These are phyloP conservation scores for Pseudoatta argentina DNA, from an alignment of 1,140 invertebrate genomes.

Conservation along the genomic window DNA sequence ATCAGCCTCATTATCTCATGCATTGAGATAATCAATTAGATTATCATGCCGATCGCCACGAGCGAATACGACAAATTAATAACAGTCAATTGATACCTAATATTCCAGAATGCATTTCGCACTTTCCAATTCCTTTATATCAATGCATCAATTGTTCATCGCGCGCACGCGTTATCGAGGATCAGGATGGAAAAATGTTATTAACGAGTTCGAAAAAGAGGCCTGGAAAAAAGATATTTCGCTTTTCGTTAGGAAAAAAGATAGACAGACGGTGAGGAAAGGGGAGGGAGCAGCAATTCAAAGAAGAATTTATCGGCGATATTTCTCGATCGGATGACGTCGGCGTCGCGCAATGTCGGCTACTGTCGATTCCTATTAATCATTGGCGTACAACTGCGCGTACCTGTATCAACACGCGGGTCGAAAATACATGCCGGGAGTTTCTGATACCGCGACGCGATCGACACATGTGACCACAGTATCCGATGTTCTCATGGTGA, in stretches of 20 bases:
- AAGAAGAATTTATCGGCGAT: constrained; percentile 69
- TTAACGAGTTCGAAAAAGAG: constrained; percentile 18
- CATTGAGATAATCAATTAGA: constrained; percentile 24
- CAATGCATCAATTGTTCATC: background rate
- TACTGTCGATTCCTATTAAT: constrained; percentile 73
- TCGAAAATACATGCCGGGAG: constrained; percentile 58
- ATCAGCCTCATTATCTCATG: constrained; percentile 32
- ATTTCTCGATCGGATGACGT: constrained; percentile 37
- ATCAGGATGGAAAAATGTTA: constrained; percentile 27
- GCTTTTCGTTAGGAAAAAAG: background rate
- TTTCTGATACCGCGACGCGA: constrained; percentile 63
- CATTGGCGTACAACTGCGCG: constrained; percentile 42
- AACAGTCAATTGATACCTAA: constrained; percentile 15
- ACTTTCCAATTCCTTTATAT: constrained; percentile 20
- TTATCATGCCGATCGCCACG: constrained; percentile 26
- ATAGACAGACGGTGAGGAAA: background rate
- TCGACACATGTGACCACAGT: constrained; percentile 63
- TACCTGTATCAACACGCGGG: constrained; percentile 23
- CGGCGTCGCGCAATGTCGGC: constrained; percentile 43
- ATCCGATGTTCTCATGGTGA: constrained; percentile 69
- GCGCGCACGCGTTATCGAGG: background rate
- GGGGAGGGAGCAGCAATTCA: background rate
- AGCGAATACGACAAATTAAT: constrained; percentile 58
- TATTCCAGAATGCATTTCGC: constrained; percentile 31
- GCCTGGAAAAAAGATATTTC: constrained; percentile 37